Evolutionary conservation across 2,113 vertebrate species (phyloP), one percentile per base, ranked within the genome.

Genomic region (Galbula dea): DNA sequence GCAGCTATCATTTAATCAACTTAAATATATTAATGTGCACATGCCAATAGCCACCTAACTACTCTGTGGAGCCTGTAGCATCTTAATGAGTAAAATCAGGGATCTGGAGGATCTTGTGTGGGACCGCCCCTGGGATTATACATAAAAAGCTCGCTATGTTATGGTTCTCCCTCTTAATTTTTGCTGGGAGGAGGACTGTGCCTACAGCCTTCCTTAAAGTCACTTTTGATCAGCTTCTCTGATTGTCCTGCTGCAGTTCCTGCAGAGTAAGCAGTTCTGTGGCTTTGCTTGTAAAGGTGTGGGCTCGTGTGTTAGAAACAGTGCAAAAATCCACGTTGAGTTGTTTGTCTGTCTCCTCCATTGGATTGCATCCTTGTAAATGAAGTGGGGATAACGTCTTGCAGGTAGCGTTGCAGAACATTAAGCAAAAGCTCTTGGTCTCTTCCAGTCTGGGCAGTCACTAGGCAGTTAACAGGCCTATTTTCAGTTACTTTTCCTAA

Each of bases 401-500:
- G 78, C 88, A 87, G 74, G 78, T 15, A 43, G 41, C 41, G 76
- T 79, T 62, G 75, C 73, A 68, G 84, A 83, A 3, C 68, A 77
- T 18, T 78, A 82, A 93, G 90, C 91, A 91, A 87, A 94, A 77
- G 32, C 66, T 61, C 75, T 79, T 22, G 5, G 52, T 88, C 62
- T 88, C 55, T 92, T 79, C 91, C 93, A 76, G 83, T 78, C 82
- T 90, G 86, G 41, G 59, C 88, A 69, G 45, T 89, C 82, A 61
- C 69, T 72, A 80, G 79, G 75, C 87, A 86, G 83, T 81, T 65
- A 66, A 58, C 90, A 91, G 88, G 88, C 91, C 82, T 95, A 89
- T 87, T 95, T 90, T 58, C 84, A 66, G 83, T 93, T 87, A 3
- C 79, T 92, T 95, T 71, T 90, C 92, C 89, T 86, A 81, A 86